phyloP scores from a whole-genome alignment of 2,888 invertebrate genomes.

The Heliconius ethilla region DNA sequence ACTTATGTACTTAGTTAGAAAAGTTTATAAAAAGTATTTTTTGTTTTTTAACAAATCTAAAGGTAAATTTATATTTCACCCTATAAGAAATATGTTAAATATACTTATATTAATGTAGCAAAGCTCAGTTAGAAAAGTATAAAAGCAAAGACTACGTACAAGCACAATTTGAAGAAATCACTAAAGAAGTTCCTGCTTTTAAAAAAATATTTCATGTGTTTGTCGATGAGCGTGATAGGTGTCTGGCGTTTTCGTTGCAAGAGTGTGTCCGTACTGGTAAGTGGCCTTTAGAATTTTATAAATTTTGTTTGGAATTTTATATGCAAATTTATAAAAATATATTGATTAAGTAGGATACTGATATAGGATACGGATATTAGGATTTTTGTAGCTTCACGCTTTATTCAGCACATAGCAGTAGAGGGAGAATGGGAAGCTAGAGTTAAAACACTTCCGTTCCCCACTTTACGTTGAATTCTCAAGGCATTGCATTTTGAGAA shows the following conservation, averaged over 20 bases:
- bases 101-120: slow-evolving; percentile 51
- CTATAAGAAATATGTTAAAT: background rate
- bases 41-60: background rate
- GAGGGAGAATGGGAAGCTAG: too few relatives aligned
- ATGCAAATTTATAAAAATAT: too few relatives aligned
- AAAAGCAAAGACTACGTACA: slow-evolving; percentile 75
- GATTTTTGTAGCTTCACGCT: too few relatives aligned
- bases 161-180: slow-evolving; percentile 75
- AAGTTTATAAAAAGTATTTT: too few relatives aligned
- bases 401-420: too few relatives aligned
- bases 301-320: background rate
- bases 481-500: too few relatives aligned
- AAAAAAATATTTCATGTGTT: slow-evolving; percentile 78
- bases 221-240: slow-evolving; percentile 76
- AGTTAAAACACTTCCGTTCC: too few relatives aligned
- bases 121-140: slow-evolving; percentile 68
- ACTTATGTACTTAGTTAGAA: too few relatives aligned
- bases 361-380: too few relatives aligned
- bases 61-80: background rate
- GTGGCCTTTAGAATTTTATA: slow-evolving; percentile 34
- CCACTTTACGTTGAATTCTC: too few relatives aligned
- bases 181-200: slow-evolving; percentile 73
- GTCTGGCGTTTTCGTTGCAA: slow-evolving; percentile 74
- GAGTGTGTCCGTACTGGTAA: slow-evolving; percentile 73
- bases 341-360: too few relatives aligned